Conservation (phyloP, 2,888 invertebrate genomes). For the Synanthedon formicaeformis region DNA sequence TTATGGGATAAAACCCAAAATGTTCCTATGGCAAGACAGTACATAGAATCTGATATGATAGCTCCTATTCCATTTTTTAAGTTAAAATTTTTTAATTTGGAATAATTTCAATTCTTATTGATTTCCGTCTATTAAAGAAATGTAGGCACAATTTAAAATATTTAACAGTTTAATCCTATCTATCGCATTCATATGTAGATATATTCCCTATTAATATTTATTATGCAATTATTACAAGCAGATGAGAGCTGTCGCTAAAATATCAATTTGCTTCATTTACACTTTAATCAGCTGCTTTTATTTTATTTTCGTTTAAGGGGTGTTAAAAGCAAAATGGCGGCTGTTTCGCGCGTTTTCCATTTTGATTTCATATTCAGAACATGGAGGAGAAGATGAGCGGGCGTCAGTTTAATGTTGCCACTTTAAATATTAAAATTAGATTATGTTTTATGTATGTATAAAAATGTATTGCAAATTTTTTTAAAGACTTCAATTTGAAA, state of each 20-base stretch:
- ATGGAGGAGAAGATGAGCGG: slow-evolving; percentile 39
- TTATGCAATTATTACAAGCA: neutral
- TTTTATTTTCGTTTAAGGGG: slow-evolving; percentile 57
- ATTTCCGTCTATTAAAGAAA: neutral
- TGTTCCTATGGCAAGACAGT: no score
- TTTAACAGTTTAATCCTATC: neutral
- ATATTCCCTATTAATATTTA: neutral
- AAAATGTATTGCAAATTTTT: slow-evolving; percentile 42
- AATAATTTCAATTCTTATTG: no score
- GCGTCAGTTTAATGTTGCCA: slow-evolving; percentile 46
- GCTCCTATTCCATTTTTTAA: no score
- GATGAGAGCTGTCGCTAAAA: neutral
- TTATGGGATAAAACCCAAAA: no score
- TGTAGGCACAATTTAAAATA: neutral
- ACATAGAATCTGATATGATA: no score
- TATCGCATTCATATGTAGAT: neutral
- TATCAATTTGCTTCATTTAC: slow-evolving; percentile 33
- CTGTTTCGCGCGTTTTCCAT: slow-evolving; percentile 40
- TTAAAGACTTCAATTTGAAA: slow-evolving; percentile 7
- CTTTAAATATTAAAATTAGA: slow-evolving; percentile 62
- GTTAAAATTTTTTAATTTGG: neutral
- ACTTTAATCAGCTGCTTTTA: slow-evolving; percentile 46
- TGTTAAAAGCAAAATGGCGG: slow-evolving; percentile 62
- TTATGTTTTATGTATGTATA: slow-evolving; percentile 33
- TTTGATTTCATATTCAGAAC: slow-evolving; percentile 58